Evolutionary conservation across 2,888 invertebrate genomes (phyloP).

Genomic region (Cephus spinipes): DNA sequence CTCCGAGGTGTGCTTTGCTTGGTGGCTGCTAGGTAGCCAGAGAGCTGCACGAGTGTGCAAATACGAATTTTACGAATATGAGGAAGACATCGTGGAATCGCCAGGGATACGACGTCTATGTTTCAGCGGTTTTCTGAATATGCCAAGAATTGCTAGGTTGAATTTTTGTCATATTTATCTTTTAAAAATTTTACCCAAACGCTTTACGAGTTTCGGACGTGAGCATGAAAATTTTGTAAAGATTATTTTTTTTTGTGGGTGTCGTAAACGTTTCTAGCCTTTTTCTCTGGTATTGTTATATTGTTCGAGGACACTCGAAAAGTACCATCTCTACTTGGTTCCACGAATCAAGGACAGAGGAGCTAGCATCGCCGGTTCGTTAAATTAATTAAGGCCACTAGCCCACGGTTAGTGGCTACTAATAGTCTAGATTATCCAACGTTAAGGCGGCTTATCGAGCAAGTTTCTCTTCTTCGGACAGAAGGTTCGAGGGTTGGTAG

Average conservation of each 20-base stretch:
- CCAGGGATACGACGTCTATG: neutral
- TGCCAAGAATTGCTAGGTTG: too few relatives aligned
- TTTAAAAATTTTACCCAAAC: neutral
- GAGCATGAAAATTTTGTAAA: neutral
- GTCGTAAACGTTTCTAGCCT: neutral
- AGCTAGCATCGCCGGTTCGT: neutral
- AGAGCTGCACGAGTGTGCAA: neutral
- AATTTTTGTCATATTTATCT: too few relatives aligned
- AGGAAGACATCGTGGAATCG: neutral
- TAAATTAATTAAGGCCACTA: constrained; percentile 3
- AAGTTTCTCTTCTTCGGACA: constrained; percentile 1
- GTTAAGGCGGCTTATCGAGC: constrained; percentile 7
- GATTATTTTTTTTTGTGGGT: neutral
- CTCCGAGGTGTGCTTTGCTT: neutral
- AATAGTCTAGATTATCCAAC: constrained; percentile 47
- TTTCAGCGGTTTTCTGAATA: neutral
- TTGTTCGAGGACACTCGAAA: neutral
- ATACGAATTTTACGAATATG: neutral
- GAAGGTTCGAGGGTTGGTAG: neutral
- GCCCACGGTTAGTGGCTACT: constrained; percentile 23
- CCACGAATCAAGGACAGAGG: neutral
- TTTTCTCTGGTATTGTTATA: too few relatives aligned
- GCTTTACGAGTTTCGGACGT: neutral
- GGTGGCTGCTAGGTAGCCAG: neutral
- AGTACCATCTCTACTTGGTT: neutral